Evolutionary conservation across 1,140 invertebrate genomes (phyloP), one percentile per base, ranked within the genome.

Genomic region (Hyles euphorbiae): DNA sequence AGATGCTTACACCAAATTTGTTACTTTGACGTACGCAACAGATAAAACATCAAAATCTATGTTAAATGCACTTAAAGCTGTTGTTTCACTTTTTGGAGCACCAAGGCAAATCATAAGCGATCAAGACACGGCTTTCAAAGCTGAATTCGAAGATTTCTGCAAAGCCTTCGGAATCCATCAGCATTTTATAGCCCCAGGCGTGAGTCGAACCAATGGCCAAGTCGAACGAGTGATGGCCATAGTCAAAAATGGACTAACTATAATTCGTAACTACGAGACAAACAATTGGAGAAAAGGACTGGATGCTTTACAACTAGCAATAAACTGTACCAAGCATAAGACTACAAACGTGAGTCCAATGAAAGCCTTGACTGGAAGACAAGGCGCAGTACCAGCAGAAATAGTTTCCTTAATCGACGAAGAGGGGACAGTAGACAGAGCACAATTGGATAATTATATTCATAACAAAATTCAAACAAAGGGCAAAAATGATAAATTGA

Each of bases 151-250:
- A 10, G 53, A 61, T 8, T 72, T 64, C 58, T 67, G 58, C 34
- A 36, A 48, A 4, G 10, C 4, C 43, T 48, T 58, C 2, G 58
- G 60, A 6, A 70, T 74, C 6, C 58, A 67, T 3, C 64, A 78
- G 32, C 56, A 78, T 22, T n/a, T 65, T 0, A 78, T 76, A 4
- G 73, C 76, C 0, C 74, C 72, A 2, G 76, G 74, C 54, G 12
- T 12, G 0, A 34, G 40, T 53, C 57, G 78, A 0, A 72, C 79
- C 61, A 75, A 77, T 46, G 74, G 72, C 3, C 75, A 82, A 43
- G 70, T 80, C 1, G 72, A 83, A 12, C 53, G 77, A 0, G 72
- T 74, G 34, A 83, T 78, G 63, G 53, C 51, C 6, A 69, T 68
- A 2, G n/a, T 65, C 2, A 68, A 64, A 11, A 34, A 10, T 10